These are phyloP conservation scores for pig (Sus scrofa) DNA, from an alignment of 2,113 vertebrate species.

Conservation along the genomic window DNA sequence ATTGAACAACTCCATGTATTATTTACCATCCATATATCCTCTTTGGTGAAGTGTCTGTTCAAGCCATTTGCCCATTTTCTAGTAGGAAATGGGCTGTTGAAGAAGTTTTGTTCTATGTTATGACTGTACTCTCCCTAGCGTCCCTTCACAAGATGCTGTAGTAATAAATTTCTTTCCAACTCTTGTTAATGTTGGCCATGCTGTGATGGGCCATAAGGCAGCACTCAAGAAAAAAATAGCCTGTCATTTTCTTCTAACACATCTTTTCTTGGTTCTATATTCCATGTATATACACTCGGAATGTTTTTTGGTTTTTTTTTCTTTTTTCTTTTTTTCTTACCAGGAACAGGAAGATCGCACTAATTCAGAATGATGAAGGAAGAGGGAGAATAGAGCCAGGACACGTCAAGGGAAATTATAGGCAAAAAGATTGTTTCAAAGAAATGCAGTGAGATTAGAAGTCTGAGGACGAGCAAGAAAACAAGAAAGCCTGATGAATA, in stretches of 20 bases:
- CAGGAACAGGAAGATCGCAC: not conserved
- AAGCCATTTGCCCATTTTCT: slow-evolving; percentile 5
- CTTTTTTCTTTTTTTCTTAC: not conserved
- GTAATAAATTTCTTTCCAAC: slow-evolving; percentile 3
- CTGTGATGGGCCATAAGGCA: not conserved
- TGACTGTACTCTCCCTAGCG: not conserved
- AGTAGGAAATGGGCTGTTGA: slow-evolving; percentile 9
- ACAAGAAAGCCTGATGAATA: not conserved
- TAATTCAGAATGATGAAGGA: not conserved
- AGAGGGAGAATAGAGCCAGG: not conserved
- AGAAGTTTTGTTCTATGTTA: not conserved
- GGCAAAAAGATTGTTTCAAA: not conserved
- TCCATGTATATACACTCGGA: not conserved
- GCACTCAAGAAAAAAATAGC: not conserved
- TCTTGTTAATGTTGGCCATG: not conserved
- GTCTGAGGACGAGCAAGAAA: not conserved
- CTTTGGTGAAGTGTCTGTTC: slow-evolving; percentile 2
- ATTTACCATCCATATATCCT: not conserved
- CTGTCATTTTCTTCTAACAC: slow-evolving; percentile 33
- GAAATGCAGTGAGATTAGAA: not conserved
- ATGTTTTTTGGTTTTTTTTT: not conserved
- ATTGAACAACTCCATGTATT: not conserved
- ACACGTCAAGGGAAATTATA: not conserved
- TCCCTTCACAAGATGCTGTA: not conserved
- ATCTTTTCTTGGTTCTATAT: slow-evolving; percentile 16